These are phyloP conservation scores for Lordiphosa stackelbergi DNA, from an alignment of 1,140 invertebrate genomes.

Conservation along the genomic window DNA sequence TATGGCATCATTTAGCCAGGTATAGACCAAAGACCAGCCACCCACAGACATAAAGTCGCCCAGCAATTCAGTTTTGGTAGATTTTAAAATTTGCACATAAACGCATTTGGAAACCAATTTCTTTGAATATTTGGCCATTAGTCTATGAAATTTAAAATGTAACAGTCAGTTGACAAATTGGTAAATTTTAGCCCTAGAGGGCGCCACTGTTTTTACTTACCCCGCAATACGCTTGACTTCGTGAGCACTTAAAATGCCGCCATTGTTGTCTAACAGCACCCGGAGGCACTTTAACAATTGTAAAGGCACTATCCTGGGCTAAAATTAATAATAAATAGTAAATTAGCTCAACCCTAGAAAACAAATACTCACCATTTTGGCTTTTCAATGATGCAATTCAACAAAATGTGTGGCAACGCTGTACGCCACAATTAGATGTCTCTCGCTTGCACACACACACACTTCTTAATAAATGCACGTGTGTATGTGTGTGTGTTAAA, in stretches of 20 bases:
- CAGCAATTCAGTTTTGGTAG: conserved; percentile 89
- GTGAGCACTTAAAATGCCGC: conserved; percentile 90
- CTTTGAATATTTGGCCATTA: conserved; percentile 97
- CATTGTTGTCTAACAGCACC: conserved; percentile 87
- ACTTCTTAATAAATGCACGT: conserved; percentile 1
- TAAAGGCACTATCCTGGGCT: conserved; percentile 94
- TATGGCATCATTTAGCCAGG: conserved; percentile 92
- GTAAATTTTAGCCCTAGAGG: conserved; percentile 26
- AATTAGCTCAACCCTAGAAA: background rate
- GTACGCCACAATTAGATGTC: conserved; percentile 9
- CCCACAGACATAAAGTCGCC: conserved; percentile 92
- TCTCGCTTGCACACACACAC: conserved; percentile 34
- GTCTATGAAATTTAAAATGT: conserved; percentile 78
- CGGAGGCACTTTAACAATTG: conserved; percentile 91
- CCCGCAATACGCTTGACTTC: conserved; percentile 90
- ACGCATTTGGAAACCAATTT: conserved; percentile 97
- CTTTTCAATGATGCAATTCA: background rate
- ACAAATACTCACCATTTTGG: conserved; percentile 52
- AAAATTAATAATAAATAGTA: conserved; percentile 29
- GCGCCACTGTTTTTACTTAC: conserved; percentile 78
- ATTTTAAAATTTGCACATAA: conserved; percentile 94
- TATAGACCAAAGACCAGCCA: conserved; percentile 92
- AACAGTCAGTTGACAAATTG: too few relatives aligned
- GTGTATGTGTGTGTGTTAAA: conserved; percentile 5
- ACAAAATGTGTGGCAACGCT: conserved; percentile 46